Evolutionary conservation across 2,888 invertebrate species (phyloP).

Genomic region (Oxytorus armatus): DNA sequence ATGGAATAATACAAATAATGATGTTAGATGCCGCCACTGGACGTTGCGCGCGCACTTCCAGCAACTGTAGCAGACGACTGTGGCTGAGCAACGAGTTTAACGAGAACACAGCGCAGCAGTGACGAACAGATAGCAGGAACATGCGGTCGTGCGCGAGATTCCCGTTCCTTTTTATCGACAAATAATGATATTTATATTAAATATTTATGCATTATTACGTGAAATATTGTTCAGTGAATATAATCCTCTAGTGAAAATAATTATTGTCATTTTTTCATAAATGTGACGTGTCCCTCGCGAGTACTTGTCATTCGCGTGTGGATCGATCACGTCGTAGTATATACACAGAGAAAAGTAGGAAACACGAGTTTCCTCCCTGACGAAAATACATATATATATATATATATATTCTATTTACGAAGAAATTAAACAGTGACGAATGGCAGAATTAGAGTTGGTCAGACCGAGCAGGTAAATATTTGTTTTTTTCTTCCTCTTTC

Average conservation of each 20-base stretch:
- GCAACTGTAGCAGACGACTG: constrained; percentile 57
- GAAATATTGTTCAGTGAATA: constrained; percentile 10
- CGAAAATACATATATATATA: constrained; percentile 10
- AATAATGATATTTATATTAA: constrained; percentile 31
- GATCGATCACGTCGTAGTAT: not conserved
- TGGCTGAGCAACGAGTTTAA: constrained; percentile 14
- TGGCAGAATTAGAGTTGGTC: constrained; percentile 60
- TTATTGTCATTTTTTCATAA: not conserved
- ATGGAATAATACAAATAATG: not conserved
- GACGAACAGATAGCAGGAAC: constrained; percentile 37
- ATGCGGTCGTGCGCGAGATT: constrained; percentile 29
- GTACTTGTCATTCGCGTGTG: not conserved
- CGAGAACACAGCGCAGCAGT: constrained; percentile 24
- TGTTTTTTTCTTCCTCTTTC: not conserved
- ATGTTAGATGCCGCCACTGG: constrained; percentile 20
- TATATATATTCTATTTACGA: constrained; percentile 7
- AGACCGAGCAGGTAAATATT: constrained; percentile 57
- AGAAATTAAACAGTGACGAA: constrained; percentile 35
- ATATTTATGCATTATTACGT: not conserved
- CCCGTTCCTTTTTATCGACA: constrained; percentile 2
- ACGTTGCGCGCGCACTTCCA: constrained; percentile 58
- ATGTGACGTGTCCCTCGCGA: not conserved
- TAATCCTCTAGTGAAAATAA: not conserved
- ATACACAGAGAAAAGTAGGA: constrained; percentile 6
- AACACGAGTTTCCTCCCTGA: constrained; percentile 13